A percentile compares a stretch with the other conserved stretches of the same genome.
phyloP scores from a whole-genome alignment of 2,113 vertebrate genomes.

The Chlorocebus sabaeus region DNA sequence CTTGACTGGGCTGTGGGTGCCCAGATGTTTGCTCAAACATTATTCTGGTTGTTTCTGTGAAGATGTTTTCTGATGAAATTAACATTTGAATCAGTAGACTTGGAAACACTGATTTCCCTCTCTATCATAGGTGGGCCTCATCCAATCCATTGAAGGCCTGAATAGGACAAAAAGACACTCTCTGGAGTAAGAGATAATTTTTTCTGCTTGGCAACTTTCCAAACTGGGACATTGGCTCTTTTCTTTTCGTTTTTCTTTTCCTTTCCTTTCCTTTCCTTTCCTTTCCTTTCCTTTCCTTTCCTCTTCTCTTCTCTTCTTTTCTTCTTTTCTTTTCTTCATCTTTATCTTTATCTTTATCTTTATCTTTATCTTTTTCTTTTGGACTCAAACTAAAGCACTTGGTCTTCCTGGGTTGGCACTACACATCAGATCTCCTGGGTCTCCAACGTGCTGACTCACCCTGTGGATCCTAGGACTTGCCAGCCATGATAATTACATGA shows the following conservation, averaged over 20 bases:
- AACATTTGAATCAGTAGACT: neutral
- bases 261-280: accelerated
- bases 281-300: no score
- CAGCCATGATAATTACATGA: no score
- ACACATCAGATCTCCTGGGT: neutral
- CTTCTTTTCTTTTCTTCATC: no score
- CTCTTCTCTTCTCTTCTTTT: no score
- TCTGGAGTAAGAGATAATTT: neutral
- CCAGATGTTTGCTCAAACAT: neutral
- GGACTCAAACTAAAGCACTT: neutral
- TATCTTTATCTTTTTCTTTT: no score
- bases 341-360: neutral
- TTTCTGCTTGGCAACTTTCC: neutral
- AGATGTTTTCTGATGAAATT: neutral
- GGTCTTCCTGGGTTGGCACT: neutral
- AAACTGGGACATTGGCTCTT: accelerated
- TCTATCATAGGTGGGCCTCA: neutral
- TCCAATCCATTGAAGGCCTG: neutral
- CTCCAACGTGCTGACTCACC: neutral
- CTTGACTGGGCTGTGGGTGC: neutral
- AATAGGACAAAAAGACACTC: neutral
- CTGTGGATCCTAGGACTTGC: neutral
- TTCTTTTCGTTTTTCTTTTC: no score
- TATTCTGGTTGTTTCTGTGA: neutral
- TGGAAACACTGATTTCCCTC: neutral